A percentile compares a stretch with the other conserved stretches of the same genome.
phyloP scores from a whole-genome alignment of 2,888 invertebrate genomes.

The Caenorhabditis sp. region DNA sequence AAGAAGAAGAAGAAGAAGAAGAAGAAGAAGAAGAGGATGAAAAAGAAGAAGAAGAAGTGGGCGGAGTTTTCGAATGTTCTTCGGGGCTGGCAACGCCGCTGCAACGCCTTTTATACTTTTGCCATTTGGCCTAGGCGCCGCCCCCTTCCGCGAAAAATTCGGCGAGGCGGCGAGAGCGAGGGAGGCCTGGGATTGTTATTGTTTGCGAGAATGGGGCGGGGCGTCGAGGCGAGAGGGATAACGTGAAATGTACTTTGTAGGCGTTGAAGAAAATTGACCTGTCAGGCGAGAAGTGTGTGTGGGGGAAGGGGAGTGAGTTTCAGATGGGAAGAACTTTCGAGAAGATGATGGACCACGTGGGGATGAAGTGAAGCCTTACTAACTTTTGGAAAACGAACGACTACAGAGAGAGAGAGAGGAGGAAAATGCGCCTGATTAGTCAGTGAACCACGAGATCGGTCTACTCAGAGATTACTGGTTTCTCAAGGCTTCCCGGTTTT shows the following conservation, averaged over 20 bases:
- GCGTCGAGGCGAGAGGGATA: conserved; percentile 12
- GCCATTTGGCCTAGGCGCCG: conserved; percentile 36
- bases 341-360: too few species aligned
- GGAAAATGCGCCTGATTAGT: too few species aligned
- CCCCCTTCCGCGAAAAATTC: conserved; percentile 47
- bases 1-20: neutral
- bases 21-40: conserved; percentile 2
- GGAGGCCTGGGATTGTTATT: conserved; percentile 39
- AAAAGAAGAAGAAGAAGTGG: neutral
- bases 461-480: too few species aligned
- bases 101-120: conserved; percentile 41
- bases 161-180: conserved; percentile 28
- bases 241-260: conserved; percentile 41
- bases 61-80: conserved; percentile 38
- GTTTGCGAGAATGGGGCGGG: conserved; percentile 33
- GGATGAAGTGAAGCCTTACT: too few species aligned
- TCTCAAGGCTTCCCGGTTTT: too few species aligned
- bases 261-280: conserved; percentile 11
- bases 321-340: too few species aligned
- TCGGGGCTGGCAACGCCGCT: conserved; percentile 26
- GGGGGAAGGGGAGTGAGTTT: too few species aligned
- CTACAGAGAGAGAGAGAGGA: too few species aligned
- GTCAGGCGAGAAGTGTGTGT: conserved; percentile 1
- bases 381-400: neutral
- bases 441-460: too few species aligned